A percentile compares a stretch with the other conserved stretches of the same genome.
phyloP scores from a whole-genome alignment of 1,140 invertebrate species.

The Vanessa tameamea region DNA sequence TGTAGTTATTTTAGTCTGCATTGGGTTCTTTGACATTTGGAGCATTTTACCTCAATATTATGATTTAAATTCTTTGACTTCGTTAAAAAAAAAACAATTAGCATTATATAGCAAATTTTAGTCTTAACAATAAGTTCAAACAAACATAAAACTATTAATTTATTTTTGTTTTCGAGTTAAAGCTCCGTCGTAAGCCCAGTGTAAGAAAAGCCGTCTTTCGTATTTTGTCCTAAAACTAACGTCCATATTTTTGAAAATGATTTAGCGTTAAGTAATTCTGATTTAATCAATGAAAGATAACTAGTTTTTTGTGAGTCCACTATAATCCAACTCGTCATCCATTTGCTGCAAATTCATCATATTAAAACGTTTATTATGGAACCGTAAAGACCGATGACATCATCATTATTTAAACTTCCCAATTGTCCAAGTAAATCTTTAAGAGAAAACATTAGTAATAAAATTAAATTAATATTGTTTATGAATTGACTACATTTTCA shows the following conservation, averaged over 20 bases:
- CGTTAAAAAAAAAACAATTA: neutral
- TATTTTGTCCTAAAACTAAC: slow-evolving; percentile 77
- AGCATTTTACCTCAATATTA: neutral
- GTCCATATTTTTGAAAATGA: slow-evolving; percentile 78
- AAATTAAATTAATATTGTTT: neutral
- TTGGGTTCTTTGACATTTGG: slow-evolving; percentile 38
- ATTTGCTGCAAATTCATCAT: neutral
- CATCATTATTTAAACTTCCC: neutral
- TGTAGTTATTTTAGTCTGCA: slow-evolving; percentile 68
- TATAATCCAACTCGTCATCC: slow-evolving; percentile 17
- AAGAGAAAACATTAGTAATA: neutral
- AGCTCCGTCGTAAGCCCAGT: slow-evolving; percentile 41
- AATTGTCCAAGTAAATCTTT: slow-evolving; percentile 5
- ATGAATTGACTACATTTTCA: slow-evolving; percentile 1
- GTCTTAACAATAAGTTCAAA: neutral
- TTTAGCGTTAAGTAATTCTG: slow-evolving; percentile 77
- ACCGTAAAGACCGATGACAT: neutral
- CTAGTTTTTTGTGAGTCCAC: slow-evolving; percentile 35
- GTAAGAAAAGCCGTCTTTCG: slow-evolving; percentile 71
- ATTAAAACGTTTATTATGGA: slow-evolving; percentile 1
- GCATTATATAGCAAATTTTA: neutral
- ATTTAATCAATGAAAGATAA: slow-evolving; percentile 53
- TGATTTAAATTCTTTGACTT: neutral
- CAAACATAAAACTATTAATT: neutral
- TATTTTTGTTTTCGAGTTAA: neutral